Conservation (phyloP, 2,888 invertebrate species). For the Lacanobia oleracea region DNA sequence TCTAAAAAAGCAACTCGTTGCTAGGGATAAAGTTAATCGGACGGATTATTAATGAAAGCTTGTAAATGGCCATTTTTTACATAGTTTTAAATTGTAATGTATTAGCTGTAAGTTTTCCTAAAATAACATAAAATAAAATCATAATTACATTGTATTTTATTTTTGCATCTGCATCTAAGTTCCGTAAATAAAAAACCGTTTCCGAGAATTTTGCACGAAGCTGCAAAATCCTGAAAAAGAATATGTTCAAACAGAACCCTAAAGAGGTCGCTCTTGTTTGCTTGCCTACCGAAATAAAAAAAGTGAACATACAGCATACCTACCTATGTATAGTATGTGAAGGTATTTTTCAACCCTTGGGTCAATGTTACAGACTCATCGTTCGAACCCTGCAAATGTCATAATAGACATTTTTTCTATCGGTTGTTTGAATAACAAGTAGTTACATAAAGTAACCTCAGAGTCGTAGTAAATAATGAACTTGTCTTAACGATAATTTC, state of each 20-base stretch:
- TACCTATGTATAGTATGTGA: background rate
- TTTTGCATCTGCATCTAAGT: background rate
- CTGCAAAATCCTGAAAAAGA: constrained; percentile 2
- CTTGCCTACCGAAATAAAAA: constrained; percentile 29
- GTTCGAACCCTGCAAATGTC: constrained; percentile 10
- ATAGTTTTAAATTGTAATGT: too few relatives aligned
- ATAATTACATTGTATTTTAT: background rate
- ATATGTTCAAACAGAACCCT: constrained; percentile 14
- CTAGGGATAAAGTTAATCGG: background rate
- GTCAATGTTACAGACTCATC: constrained; percentile 6
- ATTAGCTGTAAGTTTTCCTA: too few relatives aligned
- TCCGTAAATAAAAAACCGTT: background rate
- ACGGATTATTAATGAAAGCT: background rate
- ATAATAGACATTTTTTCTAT: background rate
- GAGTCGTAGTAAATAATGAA: constrained; percentile 19
- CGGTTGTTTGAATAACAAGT: background rate
- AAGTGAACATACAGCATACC: constrained; percentile 14
- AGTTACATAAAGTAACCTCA: background rate
- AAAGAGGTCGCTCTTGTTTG: constrained; percentile 43
- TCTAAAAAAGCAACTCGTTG: background rate
- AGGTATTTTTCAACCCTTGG: constrained; percentile 4
- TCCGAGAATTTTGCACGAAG: background rate
- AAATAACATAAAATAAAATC: too few relatives aligned
- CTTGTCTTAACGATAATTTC: constrained; percentile 18
- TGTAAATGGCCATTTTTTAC: too few relatives aligned